Base-by-base conservation (phyloP, 2,113 vertebrate species). In the Epinephelus lanceolatus region DNA sequence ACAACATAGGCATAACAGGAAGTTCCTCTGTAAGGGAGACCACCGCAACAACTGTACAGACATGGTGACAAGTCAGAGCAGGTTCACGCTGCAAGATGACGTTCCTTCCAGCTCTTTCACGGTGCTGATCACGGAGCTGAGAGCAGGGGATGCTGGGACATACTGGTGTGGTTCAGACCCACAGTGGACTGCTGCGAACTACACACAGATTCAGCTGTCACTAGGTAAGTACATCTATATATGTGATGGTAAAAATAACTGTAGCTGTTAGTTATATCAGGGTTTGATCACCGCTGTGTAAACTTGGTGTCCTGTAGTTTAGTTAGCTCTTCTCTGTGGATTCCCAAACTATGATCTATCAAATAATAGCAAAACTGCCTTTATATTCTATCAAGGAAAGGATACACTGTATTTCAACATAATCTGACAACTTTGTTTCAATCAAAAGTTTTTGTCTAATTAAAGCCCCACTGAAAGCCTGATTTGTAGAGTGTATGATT, bases 111-210 rank as follows among this genome's bases (percentile, higher is more conserved):
- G 2, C 73, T 76, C 25, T 13, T 92, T 92, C 84, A 42, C 0
- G 1, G 86, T 92, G 23, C 77, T 0, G 0, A 73, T 88, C 76
- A 33, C 66, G 30, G 42, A 76, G 66, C 0, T 90, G 66, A 76
- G 61, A 85, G 86, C 52, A 69, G 60, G 12, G 17, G 87, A 92
- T 61, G 66, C 71, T 67, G 90, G 82, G 17, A 87, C 66, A 13
- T 91, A 87, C 80, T 91, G 88, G 86, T 91, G 90, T 85, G 76
- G 81, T 5, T 88, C 90, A 63, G 84, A 90, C 60, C 2, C 75
- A 18, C 52, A 61, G 51, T 85, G 79, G 86, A 74, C 33, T 2
- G 0, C 6, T 42, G 84, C 12, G 18, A 47, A 87, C 67, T 89
- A 87, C 83, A 68, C 49, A 53, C 80, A 74, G 71, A 74, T 92